Conservation (phyloP, 2,888 invertebrate species). For the Nymphalis c-album region DNA sequence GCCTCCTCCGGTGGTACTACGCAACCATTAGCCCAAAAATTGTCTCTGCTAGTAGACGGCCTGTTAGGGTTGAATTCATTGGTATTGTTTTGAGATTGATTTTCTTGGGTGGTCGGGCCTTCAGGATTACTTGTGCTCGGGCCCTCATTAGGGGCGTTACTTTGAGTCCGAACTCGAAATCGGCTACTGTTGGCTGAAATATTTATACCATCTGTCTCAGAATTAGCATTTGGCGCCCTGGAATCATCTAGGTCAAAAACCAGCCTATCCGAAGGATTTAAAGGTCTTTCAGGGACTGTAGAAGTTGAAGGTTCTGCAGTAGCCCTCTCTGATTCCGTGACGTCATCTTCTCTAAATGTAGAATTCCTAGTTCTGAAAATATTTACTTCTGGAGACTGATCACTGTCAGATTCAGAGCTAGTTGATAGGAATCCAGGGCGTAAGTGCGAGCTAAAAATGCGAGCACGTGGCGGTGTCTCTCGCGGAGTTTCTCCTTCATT, state of each 20-base stretch:
- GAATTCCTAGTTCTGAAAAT: slow-evolving; percentile 69
- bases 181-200: slow-evolving; percentile 56
- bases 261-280: slow-evolving; percentile 56
- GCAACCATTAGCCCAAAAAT: slow-evolving; percentile 55
- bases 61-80: slow-evolving; percentile 46
- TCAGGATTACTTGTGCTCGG: slow-evolving; percentile 42
- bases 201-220: slow-evolving; percentile 51
- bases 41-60: slow-evolving; percentile 68
- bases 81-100: slow-evolving; percentile 37
- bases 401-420: slow-evolving; percentile 72
- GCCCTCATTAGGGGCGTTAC: slow-evolving; percentile 43
- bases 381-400: slow-evolving; percentile 68
- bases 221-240: slow-evolving; percentile 40
- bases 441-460: slow-evolving; percentile 53
- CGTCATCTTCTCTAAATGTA: slow-evolving; percentile 59
- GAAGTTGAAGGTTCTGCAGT: slow-evolving; percentile 31
- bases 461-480: slow-evolving; percentile 48
- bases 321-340: slow-evolving; percentile 43
- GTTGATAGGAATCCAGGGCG: slow-evolving; percentile 60
- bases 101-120: slow-evolving; percentile 37
- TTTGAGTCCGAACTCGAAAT: slow-evolving; percentile 66
- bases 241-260: slow-evolving; percentile 57
- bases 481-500: slow-evolving; percentile 45
- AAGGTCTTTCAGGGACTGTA: slow-evolving; percentile 32
- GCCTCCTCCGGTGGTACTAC: slow-evolving; percentile 65